Evolutionary conservation across 1,140 invertebrate genomes (phyloP).

Genomic region (Acromyrmex heyeri): DNA sequence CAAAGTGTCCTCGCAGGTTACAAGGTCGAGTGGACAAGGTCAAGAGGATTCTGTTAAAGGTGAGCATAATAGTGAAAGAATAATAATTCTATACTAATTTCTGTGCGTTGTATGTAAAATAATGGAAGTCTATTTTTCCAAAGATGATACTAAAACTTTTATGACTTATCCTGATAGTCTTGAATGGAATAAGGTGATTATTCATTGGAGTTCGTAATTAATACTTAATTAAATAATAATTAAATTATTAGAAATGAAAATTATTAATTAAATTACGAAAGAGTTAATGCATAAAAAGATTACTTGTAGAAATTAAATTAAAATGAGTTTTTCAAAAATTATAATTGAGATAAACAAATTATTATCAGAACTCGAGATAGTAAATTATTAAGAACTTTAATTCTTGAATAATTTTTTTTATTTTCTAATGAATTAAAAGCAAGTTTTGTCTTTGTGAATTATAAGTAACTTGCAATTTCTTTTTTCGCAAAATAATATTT

Average conservation of each 20-base stretch:
- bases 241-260: neutral
- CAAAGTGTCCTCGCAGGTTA: constrained; percentile 66
- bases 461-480: neutral
- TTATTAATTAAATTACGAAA: constrained; percentile 15
- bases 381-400: neutral
- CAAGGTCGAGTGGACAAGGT: constrained; percentile 61
- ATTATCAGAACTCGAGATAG: no score
- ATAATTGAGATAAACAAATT: neutral
- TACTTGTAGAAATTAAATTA: neutral
- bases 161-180: neutral
- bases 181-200: neutral
- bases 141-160: neutral
- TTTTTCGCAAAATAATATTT: neutral
- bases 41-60: constrained; percentile 74
- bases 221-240: neutral
- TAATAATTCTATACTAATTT: neutral
- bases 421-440: neutral
- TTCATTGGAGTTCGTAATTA: neutral
- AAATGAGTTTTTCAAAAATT: neutral
- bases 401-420: neutral
- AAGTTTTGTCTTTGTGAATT: neutral
- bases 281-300: neutral
- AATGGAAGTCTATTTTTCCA: neutral
- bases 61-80: constrained; percentile 27
- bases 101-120: neutral